Evolutionary conservation across 2,888 invertebrate genomes (phyloP).

Genomic region (Orthosia incerta): DNA sequence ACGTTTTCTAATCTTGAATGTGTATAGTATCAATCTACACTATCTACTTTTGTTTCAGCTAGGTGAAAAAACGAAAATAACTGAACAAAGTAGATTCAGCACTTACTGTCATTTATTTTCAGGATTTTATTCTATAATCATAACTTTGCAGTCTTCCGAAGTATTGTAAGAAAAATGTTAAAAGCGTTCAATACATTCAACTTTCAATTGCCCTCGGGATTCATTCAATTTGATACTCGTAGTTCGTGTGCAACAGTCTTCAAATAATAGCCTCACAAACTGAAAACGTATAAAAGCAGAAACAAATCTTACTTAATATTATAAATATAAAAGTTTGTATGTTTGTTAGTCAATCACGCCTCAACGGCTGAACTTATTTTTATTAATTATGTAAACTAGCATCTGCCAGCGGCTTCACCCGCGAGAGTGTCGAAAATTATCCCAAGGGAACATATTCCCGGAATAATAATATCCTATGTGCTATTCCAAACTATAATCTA

Average conservation of each 20-base stretch:
- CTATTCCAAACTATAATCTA: too few relatives aligned
- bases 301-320: conserved; percentile 17
- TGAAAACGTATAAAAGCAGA: conserved; percentile 10
- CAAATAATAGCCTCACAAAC: conserved; percentile 45
- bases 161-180: conserved; percentile 18
- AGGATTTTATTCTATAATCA: background rate
- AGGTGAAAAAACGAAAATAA: conserved; percentile 9
- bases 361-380: too few relatives aligned
- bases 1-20: background rate
- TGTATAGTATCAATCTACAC: background rate
- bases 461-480: too few relatives aligned
- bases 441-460: too few relatives aligned
- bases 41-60: background rate
- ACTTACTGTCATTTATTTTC: background rate
- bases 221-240: conserved; percentile 26
- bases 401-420: too few relatives aligned
- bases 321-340: too few relatives aligned
- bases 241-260: conserved; percentile 53
- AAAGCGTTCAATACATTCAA: conserved; percentile 34
- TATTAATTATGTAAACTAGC: too few relatives aligned
- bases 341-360: too few relatives aligned
- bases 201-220: conserved; percentile 31
- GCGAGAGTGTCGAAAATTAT: too few relatives aligned
- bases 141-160: background rate
- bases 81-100: conserved; percentile 18